phyloP scores from a whole-genome alignment of 1,140 invertebrate genomes.

The Scaptomyza pallida region DNA sequence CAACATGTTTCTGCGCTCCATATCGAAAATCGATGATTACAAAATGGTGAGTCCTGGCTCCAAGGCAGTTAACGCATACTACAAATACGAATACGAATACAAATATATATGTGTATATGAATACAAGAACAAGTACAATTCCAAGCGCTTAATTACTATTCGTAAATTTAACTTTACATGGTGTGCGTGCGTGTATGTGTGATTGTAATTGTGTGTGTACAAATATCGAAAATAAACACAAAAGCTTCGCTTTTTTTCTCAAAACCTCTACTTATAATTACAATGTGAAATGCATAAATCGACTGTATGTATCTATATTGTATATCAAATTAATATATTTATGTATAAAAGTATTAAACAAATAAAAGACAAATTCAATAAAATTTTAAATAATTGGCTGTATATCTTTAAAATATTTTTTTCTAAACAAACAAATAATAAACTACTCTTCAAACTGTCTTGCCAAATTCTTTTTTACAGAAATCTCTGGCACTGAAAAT shows the following conservation, averaged over 20 bases:
- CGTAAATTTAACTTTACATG: slow-evolving; percentile 38
- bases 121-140: slow-evolving; percentile 43
- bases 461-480: background rate
- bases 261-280: slow-evolving; percentile 5
- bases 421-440: too few relatives aligned
- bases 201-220: slow-evolving; percentile 27
- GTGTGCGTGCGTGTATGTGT: slow-evolving; percentile 28
- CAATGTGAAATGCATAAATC: slow-evolving; percentile 25
- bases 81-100: slow-evolving; percentile 4
- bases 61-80: slow-evolving; percentile 29
- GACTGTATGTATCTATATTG: slow-evolving; percentile 34
- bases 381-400: slow-evolving; percentile 30
- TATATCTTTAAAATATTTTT: slow-evolving; percentile 6
- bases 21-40: slow-evolving; percentile 99
- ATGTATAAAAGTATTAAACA: slow-evolving; percentile 30
- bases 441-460: slow-evolving; percentile 11
- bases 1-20: slow-evolving; percentile 97
- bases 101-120: slow-evolving; percentile 27
- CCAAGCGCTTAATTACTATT: slow-evolving; percentile 56
- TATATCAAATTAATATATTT: slow-evolving; percentile 32
- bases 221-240: slow-evolving; percentile 19
- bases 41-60: slow-evolving; percentile 95
- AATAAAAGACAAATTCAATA: slow-evolving; percentile 19
- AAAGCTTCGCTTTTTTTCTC: slow-evolving; percentile 38
- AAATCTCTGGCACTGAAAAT: slow-evolving; percentile 19